phyloP scores from a whole-genome alignment of 2,113 vertebrate species.

The Oreochromis niloticus region DNA sequence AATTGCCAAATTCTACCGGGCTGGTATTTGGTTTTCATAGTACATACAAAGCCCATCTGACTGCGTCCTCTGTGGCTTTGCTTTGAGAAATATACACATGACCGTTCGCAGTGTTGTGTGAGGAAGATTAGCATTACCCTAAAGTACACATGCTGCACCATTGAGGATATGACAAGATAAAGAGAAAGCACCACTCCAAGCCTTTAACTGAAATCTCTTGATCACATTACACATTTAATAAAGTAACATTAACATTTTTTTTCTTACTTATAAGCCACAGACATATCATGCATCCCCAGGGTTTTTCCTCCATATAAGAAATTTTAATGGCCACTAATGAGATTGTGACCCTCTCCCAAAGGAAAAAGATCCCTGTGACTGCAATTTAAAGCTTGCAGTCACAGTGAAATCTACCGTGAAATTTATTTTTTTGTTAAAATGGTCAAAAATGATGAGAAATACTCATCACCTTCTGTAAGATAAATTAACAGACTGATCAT shows the following conservation, averaged over 20 bases:
- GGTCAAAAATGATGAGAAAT: neutral
- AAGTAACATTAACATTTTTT: neutral
- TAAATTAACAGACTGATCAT: neutral
- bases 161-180: neutral
- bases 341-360: neutral
- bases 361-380: neutral
- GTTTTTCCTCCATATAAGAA: neutral
- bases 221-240: neutral
- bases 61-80: neutral
- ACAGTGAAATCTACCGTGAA: neutral
- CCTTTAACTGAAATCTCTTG: neutral
- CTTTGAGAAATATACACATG: neutral
- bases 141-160: neutral
- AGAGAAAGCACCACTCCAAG: neutral
- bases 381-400: neutral
- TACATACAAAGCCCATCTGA: neutral
- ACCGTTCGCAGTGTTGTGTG: neutral
- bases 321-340: neutral
- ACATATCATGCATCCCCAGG: neutral
- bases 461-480: neutral
- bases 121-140: neutral
- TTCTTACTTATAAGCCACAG: neutral
- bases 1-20: neutral
- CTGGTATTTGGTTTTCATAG: neutral
- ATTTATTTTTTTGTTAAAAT: neutral